Evolutionary conservation across 1,140 invertebrate species (phyloP).

Genomic region (Dendroctonus ponderosae): DNA sequence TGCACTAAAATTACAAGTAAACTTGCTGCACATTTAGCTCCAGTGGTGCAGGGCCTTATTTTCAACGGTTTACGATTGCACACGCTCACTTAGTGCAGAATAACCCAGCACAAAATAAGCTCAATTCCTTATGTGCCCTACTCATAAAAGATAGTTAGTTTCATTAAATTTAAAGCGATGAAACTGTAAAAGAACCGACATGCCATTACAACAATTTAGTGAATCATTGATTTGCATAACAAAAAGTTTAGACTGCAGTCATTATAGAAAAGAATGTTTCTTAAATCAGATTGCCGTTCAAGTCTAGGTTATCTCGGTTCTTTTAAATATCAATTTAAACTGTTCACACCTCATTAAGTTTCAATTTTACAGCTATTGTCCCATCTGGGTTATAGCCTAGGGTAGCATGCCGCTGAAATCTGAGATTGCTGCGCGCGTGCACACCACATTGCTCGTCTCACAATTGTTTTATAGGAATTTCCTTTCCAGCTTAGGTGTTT

Average conservation of each 20-base stretch:
- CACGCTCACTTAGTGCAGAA: too few relatives aligned
- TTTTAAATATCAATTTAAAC: slow-evolving; percentile 54
- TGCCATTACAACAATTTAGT: slow-evolving; percentile 43
- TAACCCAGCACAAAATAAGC: too few relatives aligned
- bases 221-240: slow-evolving; percentile 49
- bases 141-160: too few relatives aligned
- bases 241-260: slow-evolving; percentile 43
- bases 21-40: slow-evolving; percentile 10
- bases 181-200: too few relatives aligned
- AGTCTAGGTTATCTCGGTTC: slow-evolving; percentile 51
- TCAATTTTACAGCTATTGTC: slow-evolving; percentile 54
- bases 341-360: slow-evolving; percentile 53
- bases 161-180: too few relatives aligned
- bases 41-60: slow-evolving; percentile 1
- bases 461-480: slow-evolving; percentile 34
- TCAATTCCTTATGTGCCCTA: too few relatives aligned
- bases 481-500: slow-evolving; percentile 14
- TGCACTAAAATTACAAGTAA: slow-evolving; percentile 21
- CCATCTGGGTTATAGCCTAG: slow-evolving; percentile 50
- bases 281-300: slow-evolving; percentile 51
- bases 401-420: slow-evolving; percentile 49
- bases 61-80: too few relatives aligned
- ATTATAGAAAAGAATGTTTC: slow-evolving; percentile 50
- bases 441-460: slow-evolving; percentile 36
- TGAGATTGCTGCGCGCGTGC: slow-evolving; percentile 41